These are phyloP conservation scores for Mechanitis mazaeus DNA, from an alignment of 2,888 invertebrate species.

Conservation along the genomic window DNA sequence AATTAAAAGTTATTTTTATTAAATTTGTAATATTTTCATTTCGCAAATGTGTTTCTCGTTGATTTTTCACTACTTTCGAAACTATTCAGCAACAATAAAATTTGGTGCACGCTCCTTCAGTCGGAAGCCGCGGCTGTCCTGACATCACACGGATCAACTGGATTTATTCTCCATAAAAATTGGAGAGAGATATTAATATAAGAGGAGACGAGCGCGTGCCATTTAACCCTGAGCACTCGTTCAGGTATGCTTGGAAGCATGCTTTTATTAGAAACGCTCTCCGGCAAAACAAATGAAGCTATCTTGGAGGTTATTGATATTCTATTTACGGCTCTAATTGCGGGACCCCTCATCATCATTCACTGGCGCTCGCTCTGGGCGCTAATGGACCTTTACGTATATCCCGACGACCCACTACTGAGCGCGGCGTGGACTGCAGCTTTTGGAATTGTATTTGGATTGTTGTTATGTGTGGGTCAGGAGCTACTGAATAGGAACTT, in stretches of 20 bases:
- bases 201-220: slow-evolving; percentile 2
- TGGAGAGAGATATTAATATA: slow-evolving; percentile 8
- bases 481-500: slow-evolving; percentile 61
- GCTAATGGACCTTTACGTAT: slow-evolving; percentile 82
- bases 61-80: slow-evolving; percentile 14
- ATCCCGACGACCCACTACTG: slow-evolving; percentile 69
- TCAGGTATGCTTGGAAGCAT: slow-evolving; percentile 24
- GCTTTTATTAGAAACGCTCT: slow-evolving; percentile 13
- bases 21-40: too few relatives aligned
- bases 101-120: slow-evolving; percentile 8
- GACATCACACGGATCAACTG: slow-evolving; percentile 8
- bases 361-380: slow-evolving; percentile 92
- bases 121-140: slow-evolving; percentile 8
- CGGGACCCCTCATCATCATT: slow-evolving; percentile 88
- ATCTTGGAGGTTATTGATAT: slow-evolving; percentile 79
- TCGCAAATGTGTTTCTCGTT: slow-evolving; percentile 13
- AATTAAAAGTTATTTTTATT: too few relatives aligned
- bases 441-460: slow-evolving; percentile 79
- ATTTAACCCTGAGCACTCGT: slow-evolving; percentile 2
- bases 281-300: slow-evolving; percentile 21
- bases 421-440: slow-evolving; percentile 79
- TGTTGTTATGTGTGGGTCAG: slow-evolving; percentile 79
- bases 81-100: slow-evolving; percentile 18
- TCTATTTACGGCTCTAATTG: slow-evolving; percentile 59
- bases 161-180: slow-evolving; percentile 3